Percentiles rank a stretch among this genome's conserved stretches.
These are phyloP conservation scores for Hoplodrina ambigua DNA, from an alignment of 2,888 invertebrate genomes.

Conservation along the genomic window DNA sequence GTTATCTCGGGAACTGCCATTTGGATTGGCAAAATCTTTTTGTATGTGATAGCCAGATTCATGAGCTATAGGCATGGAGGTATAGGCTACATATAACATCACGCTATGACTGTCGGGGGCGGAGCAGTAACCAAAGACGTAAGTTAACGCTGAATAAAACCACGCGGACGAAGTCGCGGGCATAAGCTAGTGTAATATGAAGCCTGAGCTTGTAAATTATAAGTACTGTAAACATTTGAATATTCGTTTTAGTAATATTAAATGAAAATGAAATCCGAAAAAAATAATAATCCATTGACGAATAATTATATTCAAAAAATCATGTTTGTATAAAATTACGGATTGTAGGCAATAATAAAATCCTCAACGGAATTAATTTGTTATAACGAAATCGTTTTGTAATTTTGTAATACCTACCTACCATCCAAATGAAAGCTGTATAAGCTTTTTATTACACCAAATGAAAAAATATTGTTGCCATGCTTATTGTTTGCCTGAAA, in stretches of 20 bases:
- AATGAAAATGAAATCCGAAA: background rate
- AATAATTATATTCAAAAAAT: background rate
- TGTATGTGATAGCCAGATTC: too few relatives aligned
- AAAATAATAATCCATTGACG: background rate
- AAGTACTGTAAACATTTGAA: background rate
- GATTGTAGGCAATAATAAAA: constrained; percentile 20
- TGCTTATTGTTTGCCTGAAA: constrained; percentile 1
- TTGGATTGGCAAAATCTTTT: too few relatives aligned
- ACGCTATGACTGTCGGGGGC: too few relatives aligned
- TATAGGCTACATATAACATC: too few relatives aligned
- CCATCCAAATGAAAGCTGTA: constrained; percentile 17
- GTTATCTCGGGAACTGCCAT: too few relatives aligned
- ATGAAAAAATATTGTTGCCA: constrained; percentile 26
- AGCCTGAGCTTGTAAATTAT: too few relatives aligned
- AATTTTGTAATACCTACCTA: constrained; percentile 3
- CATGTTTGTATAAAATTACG: constrained; percentile 7
- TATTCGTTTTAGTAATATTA: background rate
- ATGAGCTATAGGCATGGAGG: too few relatives aligned
- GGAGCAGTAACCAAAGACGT: too few relatives aligned
- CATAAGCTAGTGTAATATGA: too few relatives aligned
- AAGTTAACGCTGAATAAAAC: too few relatives aligned
- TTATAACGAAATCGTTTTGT: constrained; percentile 12
- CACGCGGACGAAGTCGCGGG: too few relatives aligned
- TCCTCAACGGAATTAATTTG: constrained; percentile 19
- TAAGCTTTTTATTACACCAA: constrained; percentile 18